Evolutionary conservation across 2,888 invertebrate genomes (phyloP).

Genomic region (Amiota communis): DNA sequence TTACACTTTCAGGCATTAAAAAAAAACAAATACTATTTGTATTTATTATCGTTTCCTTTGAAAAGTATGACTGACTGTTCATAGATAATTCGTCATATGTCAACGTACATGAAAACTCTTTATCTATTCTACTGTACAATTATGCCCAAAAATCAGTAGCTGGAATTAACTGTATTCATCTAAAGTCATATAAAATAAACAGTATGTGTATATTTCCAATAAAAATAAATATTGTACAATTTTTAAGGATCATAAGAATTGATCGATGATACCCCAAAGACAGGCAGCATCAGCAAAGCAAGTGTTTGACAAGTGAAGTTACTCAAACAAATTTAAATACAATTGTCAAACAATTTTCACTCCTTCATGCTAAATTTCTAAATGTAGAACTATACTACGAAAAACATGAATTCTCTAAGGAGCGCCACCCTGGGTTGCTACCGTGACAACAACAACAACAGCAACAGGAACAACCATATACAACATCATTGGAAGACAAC

Average conservation of each 20-base stretch:
- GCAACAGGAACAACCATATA: background rate
- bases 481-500: background rate
- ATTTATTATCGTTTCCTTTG: too few relatives aligned
- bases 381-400: background rate
- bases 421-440: conserved; percentile 4
- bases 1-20: too few relatives aligned
- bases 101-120: background rate
- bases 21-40: too few relatives aligned
- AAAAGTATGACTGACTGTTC: too few relatives aligned
- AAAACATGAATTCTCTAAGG: background rate
- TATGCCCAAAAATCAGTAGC: conserved; percentile 8
- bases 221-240: conserved; percentile 25
- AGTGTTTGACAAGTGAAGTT: conserved; percentile 51
- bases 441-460: conserved; percentile 1
- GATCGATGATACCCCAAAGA: conserved; percentile 26
- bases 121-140: background rate
- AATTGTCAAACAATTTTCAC: conserved; percentile 60
- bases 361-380: conserved; percentile 64
- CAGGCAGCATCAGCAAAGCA: background rate
- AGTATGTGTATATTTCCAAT: conserved; percentile 2
- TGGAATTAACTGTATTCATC: conserved; percentile 13
- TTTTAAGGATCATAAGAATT: background rate
- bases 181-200: conserved; percentile 6
- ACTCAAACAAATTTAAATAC: conserved; percentile 40
- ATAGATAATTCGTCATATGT: conserved; percentile 19